phyloP scores from a whole-genome alignment of 2,888 invertebrate genomes.

The Rhorus exstirpatorius region DNA sequence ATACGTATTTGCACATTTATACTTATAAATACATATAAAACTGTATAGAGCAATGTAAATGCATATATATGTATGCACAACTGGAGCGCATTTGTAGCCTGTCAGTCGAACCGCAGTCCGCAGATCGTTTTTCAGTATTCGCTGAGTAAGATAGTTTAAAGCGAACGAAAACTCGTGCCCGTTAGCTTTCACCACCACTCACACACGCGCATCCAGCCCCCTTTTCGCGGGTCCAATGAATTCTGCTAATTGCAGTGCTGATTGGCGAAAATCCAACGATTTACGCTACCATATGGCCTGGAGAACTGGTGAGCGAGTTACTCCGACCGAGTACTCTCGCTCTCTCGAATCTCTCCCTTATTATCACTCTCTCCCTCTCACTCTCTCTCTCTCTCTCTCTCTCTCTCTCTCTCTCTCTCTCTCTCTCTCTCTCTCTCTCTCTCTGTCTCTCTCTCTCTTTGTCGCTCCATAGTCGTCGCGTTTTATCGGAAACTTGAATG shows the following conservation, averaged over 20 bases:
- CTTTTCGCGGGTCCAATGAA: slow-evolving; percentile 75
- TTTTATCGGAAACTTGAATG: slow-evolving; percentile 61
- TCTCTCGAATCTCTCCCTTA: slow-evolving; percentile 3
- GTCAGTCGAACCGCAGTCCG: slow-evolving; percentile 60
- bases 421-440: slow-evolving; percentile 22
- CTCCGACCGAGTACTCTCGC: slow-evolving; percentile 48
- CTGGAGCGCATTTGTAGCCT: slow-evolving; percentile 25
- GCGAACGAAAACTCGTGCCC: slow-evolving; percentile 60
- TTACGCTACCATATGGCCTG: slow-evolving; percentile 59
- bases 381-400: slow-evolving; percentile 17
- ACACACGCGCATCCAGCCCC: slow-evolving; percentile 38
- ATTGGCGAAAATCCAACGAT: slow-evolving; percentile 81
- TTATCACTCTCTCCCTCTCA: slow-evolving; percentile 25
- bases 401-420: slow-evolving; percentile 21
- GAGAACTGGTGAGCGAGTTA: slow-evolving; percentile 59
- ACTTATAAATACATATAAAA: slow-evolving; percentile 23
- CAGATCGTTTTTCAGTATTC: slow-evolving; percentile 64
- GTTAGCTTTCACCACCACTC: slow-evolving; percentile 61
- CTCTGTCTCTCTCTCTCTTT: slow-evolving; percentile 12
- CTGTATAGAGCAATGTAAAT: background rate
- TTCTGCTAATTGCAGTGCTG: slow-evolving; percentile 82
- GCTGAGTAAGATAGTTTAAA: slow-evolving; percentile 59
- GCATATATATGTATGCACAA: background rate
- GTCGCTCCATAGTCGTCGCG: slow-evolving; percentile 34
- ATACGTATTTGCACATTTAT: slow-evolving; percentile 8